These are phyloP conservation scores for Hyposoter dolosus DNA, from an alignment of 2,888 invertebrate genomes.

Conservation along the genomic window DNA sequence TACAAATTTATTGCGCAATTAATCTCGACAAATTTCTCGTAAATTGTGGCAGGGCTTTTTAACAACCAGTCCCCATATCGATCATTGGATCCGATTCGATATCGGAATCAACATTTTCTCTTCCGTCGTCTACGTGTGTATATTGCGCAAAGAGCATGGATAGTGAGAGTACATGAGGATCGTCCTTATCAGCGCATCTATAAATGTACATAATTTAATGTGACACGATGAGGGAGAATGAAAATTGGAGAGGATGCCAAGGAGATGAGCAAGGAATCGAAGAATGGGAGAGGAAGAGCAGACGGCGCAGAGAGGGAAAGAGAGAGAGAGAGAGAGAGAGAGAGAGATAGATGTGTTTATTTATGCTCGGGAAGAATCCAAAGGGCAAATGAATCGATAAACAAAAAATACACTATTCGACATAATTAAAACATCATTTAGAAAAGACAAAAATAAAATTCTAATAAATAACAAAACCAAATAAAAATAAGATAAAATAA, in stretches of 20 bases:
- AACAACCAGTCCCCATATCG: not conserved
- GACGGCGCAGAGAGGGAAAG: not conserved
- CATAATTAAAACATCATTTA: too few relatives aligned
- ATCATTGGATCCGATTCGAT: conserved; percentile 24
- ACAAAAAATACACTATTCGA: too few relatives aligned
- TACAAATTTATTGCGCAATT: not conserved
- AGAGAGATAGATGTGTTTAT: not conserved
- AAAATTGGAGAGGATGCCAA: not conserved
- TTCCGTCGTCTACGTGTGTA: not conserved
- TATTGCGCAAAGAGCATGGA: not conserved
- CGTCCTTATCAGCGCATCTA: conserved; percentile 2
- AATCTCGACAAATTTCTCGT: not conserved
- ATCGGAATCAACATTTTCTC: conserved; percentile 27
- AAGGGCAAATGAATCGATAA: too few relatives aligned
- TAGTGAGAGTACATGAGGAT: conserved; percentile 26
- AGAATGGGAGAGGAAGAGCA: not conserved
- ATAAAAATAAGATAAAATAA: too few relatives aligned
- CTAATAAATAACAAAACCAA: too few relatives aligned
- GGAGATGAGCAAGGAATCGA: conserved; percentile 1
- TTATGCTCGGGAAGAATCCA: too few relatives aligned
- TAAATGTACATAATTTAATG: conserved; percentile 3
- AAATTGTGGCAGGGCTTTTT: not conserved
- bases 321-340: conserved; percentile 9
- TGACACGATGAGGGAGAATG: conserved; percentile 5
- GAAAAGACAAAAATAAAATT: too few relatives aligned